Base-by-base conservation (phyloP, 2,888 invertebrate genomes). In the Cataglyphis altisquamis region DNA sequence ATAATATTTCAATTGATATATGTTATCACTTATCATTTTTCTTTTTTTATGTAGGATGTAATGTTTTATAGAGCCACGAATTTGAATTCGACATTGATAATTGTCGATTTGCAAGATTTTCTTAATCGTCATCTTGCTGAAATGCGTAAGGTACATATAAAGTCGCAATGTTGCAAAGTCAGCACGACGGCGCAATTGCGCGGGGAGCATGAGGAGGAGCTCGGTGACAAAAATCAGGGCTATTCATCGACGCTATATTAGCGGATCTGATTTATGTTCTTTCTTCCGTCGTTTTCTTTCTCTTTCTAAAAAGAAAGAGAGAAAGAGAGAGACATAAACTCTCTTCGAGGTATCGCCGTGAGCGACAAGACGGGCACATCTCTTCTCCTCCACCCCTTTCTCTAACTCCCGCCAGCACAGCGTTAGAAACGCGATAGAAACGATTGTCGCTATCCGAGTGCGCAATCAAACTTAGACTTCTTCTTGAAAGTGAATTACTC, bases 391-490 rank as follows among this genome's bases (percentile, higher is more conserved):
- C 18, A 0, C 18, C 12, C 1, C 18, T 18, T 52, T 0, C 8
- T 8, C n/a, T 8, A 48, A 4, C 81, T 81, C 82, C 66, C 82
- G 85, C 84, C 84, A 88, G 77, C 89, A 88, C 81, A 84, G 82
- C 88, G 84, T 87, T 89, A 88, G 87, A 84, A 86, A 83, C 73
- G 87, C 86, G 88, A 89, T 89, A 87, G 88, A 85, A 88, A 82
- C 89, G 90, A 90, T 91, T 89, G 88, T 91, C 89, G 78, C 72
- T 90, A 91, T 88, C 85, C 86, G 88, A 85, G 84, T 88, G 87
- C 86, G 91, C 91, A 91, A 91, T 91, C 91, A 90, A 91, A 91
- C 90, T 91, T 90, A 87, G 90, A 89, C 88, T 91, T 91, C 91
- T 90, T 91, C 88, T 89, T 77, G 84, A 87, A 91, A 91, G 90